Evolutionary conservation across 2,113 vertebrate species (phyloP), one percentile per base, ranked within the genome.

Genomic region (Leptobrachium leishanense): DNA sequence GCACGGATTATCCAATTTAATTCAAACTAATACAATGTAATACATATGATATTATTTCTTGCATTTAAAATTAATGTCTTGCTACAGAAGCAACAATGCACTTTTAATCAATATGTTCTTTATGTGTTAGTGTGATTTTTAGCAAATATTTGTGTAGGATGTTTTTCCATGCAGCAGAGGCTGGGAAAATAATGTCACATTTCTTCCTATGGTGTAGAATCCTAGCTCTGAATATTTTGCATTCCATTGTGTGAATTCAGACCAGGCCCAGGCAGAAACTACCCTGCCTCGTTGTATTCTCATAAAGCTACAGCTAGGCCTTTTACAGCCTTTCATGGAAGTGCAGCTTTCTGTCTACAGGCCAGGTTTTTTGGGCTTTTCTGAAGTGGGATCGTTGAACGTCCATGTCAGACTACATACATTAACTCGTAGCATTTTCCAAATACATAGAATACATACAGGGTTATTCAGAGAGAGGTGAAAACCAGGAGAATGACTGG

Each of bases 151-250:
- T 70, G 68, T 72, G 68, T 78, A 20, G 57, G 57, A 15, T 68
- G 2, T 74, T 44, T 77, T 63, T 72, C 9, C 39, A 63, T 71
- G 15, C 54, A 42, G 42, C 59, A 75, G 20, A 53, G 40, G 13
- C 50, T 77, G 31, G 75, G 64, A 59, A 77, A 77, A 69, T 57
- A 3, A 46, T 78, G 76, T 71, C 68, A 72, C 43, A 71, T 78
- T 78, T 78, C 68, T 43, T 54, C 53, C 20, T 72, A 68, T 78
- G 68, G 76, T 78, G 76, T 71, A 78, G 62, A 78, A 67, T 55
- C 68, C 68, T n/a, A 53, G 20, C 68, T 64, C 31, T 20, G 64
- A 78, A 78, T 78, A 78, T 13, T 78, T 78, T 50, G 71, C 68
- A 78, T 78, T 78, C 76, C 68, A 46, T 41, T 65, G 65, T 78